A percentile compares a stretch with the other conserved stretches of the same genome.
Conservation (phyloP, 2,113 vertebrate species). For the Mustela nigripes region DNA sequence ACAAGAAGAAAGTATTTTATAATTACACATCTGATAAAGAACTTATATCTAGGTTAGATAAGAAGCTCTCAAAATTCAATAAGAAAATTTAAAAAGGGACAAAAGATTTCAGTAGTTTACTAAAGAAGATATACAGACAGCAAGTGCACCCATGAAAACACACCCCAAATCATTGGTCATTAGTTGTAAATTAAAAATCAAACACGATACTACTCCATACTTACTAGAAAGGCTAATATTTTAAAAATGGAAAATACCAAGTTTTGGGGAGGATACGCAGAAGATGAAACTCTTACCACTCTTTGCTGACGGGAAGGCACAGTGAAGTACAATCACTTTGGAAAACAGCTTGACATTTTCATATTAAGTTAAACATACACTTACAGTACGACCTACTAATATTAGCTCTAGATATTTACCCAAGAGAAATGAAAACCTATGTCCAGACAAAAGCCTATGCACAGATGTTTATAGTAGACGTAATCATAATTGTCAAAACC, state of each 20-base stretch:
- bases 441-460: not conserved
- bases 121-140: not conserved
- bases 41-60: not conserved
- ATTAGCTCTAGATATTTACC: not conserved
- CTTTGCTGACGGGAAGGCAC: not conserved
- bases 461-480: constrained; percentile 12
- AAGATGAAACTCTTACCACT: not conserved
- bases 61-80: not conserved
- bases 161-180: not conserved
- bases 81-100: not conserved
- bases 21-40: not conserved
- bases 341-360: not conserved
- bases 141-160: not conserved
- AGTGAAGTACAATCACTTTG: not conserved
- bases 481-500: not conserved
- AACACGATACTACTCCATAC: not conserved
- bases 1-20: not conserved
- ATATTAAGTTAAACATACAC: not conserved
- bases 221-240: not conserved
- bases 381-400: not conserved
- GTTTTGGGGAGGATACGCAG: not conserved
- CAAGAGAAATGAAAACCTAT: not conserved
- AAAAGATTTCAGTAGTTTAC: constrained; percentile 5
- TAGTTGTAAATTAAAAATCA: constrained; percentile 4
- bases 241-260: not conserved